A percentile compares a stretch with the other conserved stretches of the same genome.
Evolutionary conservation across 2,113 vertebrate species (phyloP).

Genomic region (Vimba vimba): DNA sequence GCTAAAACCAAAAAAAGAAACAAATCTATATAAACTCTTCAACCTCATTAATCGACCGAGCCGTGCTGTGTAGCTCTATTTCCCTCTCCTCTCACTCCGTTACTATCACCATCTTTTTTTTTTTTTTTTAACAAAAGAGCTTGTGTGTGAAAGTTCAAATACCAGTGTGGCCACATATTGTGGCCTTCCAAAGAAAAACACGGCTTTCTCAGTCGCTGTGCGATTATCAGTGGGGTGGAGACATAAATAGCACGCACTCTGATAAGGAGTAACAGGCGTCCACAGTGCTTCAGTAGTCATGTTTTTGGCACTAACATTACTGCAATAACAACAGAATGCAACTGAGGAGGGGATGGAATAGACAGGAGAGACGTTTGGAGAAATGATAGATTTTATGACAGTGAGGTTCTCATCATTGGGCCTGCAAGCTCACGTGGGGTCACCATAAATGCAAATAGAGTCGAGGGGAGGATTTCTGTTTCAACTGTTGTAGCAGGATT

Average conservation of each 20-base stretch:
- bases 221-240: conserved; percentile 67
- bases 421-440: neutral
- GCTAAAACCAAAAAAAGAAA: neutral
- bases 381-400: neutral
- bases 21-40: neutral
- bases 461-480: neutral
- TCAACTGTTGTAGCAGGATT: neutral
- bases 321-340: conserved; percentile 3
- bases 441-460: conserved; percentile 1
- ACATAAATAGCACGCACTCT: conserved; percentile 46
- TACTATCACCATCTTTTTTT: neutral
- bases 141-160: conserved; percentile 74
- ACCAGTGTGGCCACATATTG: conserved; percentile 60
- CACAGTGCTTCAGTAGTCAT: conserved; percentile 49
- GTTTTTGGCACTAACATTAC: conserved; percentile 37
- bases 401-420: neutral
- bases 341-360: neutral
- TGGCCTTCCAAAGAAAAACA: conserved; percentile 66
- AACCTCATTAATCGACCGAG: neutral
- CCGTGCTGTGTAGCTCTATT: neutral
- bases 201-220: conserved; percentile 54
- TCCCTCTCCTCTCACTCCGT: conserved; percentile 2
- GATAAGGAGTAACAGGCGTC: conserved; percentile 66
- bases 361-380: neutral
- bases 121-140: conserved; percentile 66